Conservation (phyloP, 2,113 vertebrate genomes). For the Poecilia latipinna region DNA sequence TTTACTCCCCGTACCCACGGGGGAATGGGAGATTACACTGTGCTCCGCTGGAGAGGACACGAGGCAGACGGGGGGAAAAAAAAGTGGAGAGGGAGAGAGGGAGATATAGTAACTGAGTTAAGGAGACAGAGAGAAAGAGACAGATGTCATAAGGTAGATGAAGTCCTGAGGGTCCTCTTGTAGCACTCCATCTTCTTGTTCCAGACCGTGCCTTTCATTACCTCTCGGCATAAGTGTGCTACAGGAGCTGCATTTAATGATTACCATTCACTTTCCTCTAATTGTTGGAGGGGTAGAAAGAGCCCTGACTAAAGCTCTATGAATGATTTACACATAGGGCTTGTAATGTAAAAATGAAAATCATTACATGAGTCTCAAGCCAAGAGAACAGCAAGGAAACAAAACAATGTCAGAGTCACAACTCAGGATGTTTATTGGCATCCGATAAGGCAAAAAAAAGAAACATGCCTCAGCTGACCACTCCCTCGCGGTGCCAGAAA, state of each 20-base stretch:
- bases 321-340: background rate
- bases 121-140: slow-evolving; percentile 36
- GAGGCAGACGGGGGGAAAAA: slow-evolving; percentile 45
- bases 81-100: slow-evolving; percentile 21
- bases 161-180: slow-evolving; percentile 54
- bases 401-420: slow-evolving; percentile 24
- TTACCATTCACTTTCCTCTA: slow-evolving; percentile 36
- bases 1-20: slow-evolving; percentile 76
- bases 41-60: slow-evolving; percentile 58
- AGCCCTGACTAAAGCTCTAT: background rate
- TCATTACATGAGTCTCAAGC: slow-evolving; percentile 7
- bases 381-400: slow-evolving; percentile 11
- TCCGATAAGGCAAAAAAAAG: slow-evolving; percentile 33
- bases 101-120: slow-evolving; percentile 16
- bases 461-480: slow-evolving; percentile 18
- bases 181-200: slow-evolving; percentile 62
- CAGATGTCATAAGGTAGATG: slow-evolving; percentile 53
- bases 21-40: slow-evolving; percentile 73
- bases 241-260: slow-evolving; percentile 36
- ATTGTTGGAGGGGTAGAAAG: slow-evolving; percentile 13
- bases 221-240: slow-evolving; percentile 44
- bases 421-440: slow-evolving; percentile 28
- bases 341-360: slow-evolving; percentile 28
- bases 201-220: slow-evolving; percentile 58
- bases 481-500: slow-evolving; percentile 35